Evolutionary conservation across 2,113 vertebrate species (phyloP).

Genomic region (Tauraco erythrolophus): DNA sequence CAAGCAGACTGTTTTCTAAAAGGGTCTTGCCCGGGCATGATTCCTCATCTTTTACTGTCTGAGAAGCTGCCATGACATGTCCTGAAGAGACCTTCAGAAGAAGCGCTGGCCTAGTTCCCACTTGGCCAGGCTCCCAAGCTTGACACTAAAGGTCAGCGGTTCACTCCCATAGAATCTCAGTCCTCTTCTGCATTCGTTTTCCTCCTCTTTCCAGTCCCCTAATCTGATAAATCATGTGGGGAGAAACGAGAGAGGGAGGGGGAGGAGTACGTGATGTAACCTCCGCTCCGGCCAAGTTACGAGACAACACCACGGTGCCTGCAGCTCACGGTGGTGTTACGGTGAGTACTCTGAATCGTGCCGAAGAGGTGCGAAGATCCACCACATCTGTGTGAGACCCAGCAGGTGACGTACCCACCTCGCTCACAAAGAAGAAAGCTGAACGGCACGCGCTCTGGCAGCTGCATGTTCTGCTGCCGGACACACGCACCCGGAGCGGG

Average conservation of each 20-base stretch:
- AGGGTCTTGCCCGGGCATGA: background rate
- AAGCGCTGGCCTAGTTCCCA: background rate
- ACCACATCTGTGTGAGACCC: background rate
- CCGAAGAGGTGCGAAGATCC: background rate
- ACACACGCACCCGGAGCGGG: rapidly evolving
- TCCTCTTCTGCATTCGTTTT: background rate
- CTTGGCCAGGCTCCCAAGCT: background rate
- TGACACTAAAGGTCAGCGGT: background rate
- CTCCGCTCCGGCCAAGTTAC: background rate
- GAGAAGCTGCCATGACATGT: background rate
- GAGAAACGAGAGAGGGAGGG: background rate
- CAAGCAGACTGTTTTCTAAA: background rate
- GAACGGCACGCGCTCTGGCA: background rate
- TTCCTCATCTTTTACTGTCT: background rate
- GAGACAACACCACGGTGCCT: rapidly evolving
- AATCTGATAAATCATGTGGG: background rate
- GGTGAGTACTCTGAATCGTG: background rate
- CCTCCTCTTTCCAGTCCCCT: background rate
- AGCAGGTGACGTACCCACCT: background rate
- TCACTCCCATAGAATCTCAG: background rate
- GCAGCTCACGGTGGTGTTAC: rapidly evolving
- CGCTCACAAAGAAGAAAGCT: background rate
- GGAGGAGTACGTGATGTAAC: background rate
- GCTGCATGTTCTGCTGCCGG: background rate
- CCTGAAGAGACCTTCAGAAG: background rate